These are phyloP conservation scores for Acromyrmex charruanus DNA, from an alignment of 1,140 invertebrate genomes.

Conservation along the genomic window DNA sequence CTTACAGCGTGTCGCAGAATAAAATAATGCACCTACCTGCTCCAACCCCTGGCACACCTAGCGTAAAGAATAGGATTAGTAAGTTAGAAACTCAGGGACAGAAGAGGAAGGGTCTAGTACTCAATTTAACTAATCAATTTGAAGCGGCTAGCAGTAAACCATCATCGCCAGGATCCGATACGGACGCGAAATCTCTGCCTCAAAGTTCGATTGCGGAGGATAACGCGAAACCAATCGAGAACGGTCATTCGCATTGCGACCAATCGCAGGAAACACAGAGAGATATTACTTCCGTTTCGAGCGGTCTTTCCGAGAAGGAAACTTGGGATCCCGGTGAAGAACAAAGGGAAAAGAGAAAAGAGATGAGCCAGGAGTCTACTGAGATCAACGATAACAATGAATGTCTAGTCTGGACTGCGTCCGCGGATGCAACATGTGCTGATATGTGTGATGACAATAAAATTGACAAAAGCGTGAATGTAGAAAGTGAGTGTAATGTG, in stretches of 20 bases:
- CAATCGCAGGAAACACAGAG: slow-evolving; percentile 48
- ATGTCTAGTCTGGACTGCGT: slow-evolving; percentile 87
- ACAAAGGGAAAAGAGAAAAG: slow-evolving; percentile 54
- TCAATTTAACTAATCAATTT: slow-evolving; percentile 89
- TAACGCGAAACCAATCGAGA: slow-evolving; percentile 78
- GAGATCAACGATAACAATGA: slow-evolving; percentile 77
- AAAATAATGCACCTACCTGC: slow-evolving; percentile 92
- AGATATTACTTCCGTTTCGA: slow-evolving; percentile 72
- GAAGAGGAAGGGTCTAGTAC: slow-evolving; percentile 88
- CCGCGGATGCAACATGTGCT: slow-evolving; percentile 83
- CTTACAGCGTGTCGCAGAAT: slow-evolving; percentile 96
- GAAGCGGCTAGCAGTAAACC: slow-evolving; percentile 86
- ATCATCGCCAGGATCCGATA: slow-evolving; percentile 84
- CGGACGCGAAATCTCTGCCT: slow-evolving; percentile 48
- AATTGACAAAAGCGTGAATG: slow-evolving; percentile 68
- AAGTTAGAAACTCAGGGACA: slow-evolving; percentile 89
- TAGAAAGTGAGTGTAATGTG: slow-evolving; percentile 69
- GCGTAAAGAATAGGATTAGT: slow-evolving; percentile 86
- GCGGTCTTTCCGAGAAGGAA: slow-evolving; percentile 86
- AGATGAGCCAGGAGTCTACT: slow-evolving; percentile 46
- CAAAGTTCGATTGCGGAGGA: slow-evolving; percentile 65
- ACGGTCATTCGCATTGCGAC: slow-evolving; percentile 62
- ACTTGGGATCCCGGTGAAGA: slow-evolving; percentile 89
- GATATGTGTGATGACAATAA: slow-evolving; percentile 74
- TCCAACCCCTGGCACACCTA: slow-evolving; percentile 79